phyloP scores from a whole-genome alignment of 2,888 invertebrate species.

The Ochropacha duplaris region DNA sequence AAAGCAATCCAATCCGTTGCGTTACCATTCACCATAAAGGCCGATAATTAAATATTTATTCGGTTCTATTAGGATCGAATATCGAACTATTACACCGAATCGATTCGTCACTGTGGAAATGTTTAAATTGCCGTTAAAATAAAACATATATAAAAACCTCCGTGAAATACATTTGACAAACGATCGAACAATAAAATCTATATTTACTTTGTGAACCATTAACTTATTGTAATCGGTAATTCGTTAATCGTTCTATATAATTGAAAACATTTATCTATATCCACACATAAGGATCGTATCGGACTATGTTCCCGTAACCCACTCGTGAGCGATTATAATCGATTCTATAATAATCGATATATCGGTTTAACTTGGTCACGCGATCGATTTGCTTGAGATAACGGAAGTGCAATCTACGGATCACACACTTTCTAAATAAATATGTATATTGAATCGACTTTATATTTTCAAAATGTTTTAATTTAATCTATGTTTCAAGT shows the following conservation, averaged over 20 bases:
- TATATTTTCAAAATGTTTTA: not conserved
- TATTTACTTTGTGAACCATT: constrained; percentile 59
- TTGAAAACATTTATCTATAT: constrained; percentile 60
- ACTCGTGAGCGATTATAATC: constrained; percentile 60
- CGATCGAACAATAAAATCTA: constrained; percentile 51
- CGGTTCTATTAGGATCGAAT: constrained; percentile 71
- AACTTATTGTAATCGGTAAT: constrained; percentile 67
- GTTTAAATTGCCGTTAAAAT: constrained; percentile 62
- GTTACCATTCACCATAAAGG: constrained; percentile 76
- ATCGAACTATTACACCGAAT: constrained; percentile 66
- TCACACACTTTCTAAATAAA: constrained; percentile 39
- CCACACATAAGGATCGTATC: constrained; percentile 47
- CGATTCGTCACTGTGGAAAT: constrained; percentile 74
- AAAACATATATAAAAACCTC: constrained; percentile 45
- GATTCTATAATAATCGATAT: constrained; percentile 61
- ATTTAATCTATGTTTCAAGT: no score
- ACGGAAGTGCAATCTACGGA: constrained; percentile 34
- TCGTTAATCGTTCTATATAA: constrained; percentile 68
- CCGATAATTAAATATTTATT: constrained; percentile 79
- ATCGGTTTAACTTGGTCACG: constrained; percentile 60
- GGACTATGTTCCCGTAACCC: constrained; percentile 48
- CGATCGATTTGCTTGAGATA: constrained; percentile 48
- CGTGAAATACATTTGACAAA: constrained; percentile 74
- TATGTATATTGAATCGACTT: not conserved
- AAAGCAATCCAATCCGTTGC: constrained; percentile 64